Conservation (phyloP, 2,113 vertebrate species). For the Geococcyx californianus region DNA sequence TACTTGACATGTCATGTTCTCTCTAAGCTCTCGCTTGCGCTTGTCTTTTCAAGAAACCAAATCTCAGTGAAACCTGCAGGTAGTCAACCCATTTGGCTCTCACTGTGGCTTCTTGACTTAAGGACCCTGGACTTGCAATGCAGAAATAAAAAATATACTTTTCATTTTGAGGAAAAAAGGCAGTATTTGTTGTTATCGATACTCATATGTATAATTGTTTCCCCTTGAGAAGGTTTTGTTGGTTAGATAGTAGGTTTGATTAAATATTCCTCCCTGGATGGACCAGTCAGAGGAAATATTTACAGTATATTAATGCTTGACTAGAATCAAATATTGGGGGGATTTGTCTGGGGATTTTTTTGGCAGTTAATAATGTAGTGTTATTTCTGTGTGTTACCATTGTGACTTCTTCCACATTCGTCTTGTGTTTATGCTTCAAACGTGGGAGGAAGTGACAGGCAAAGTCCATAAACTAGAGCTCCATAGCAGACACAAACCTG, state of each 20-base stretch:
- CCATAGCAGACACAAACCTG: not conserved
- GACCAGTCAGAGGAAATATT: not conserved
- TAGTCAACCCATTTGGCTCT: not conserved
- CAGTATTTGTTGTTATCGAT: too few relatives aligned
- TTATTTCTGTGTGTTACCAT: not conserved
- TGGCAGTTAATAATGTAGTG: not conserved
- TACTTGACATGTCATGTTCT: not conserved
- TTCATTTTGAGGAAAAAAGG: fast-evolving
- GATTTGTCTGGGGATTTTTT: not conserved
- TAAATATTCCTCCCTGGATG: too few relatives aligned
- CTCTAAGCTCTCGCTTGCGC: not conserved
- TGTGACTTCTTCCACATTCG: not conserved
- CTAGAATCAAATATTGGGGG: not conserved
- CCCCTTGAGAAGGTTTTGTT: not conserved
- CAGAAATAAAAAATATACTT: not conserved
- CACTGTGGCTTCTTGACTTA: not conserved
- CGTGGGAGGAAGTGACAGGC: not conserved
- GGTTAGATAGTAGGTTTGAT: not conserved
- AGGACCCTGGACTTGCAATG: not conserved
- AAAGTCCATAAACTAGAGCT: not conserved
- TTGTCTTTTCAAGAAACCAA: not conserved
- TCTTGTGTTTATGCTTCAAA: not conserved
- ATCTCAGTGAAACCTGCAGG: not conserved
- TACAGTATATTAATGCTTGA: not conserved
- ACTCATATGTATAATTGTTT: too few relatives aligned